Base-by-base conservation (phyloP, 2,113 vertebrate genomes). In the Malurus elegans region DNA sequence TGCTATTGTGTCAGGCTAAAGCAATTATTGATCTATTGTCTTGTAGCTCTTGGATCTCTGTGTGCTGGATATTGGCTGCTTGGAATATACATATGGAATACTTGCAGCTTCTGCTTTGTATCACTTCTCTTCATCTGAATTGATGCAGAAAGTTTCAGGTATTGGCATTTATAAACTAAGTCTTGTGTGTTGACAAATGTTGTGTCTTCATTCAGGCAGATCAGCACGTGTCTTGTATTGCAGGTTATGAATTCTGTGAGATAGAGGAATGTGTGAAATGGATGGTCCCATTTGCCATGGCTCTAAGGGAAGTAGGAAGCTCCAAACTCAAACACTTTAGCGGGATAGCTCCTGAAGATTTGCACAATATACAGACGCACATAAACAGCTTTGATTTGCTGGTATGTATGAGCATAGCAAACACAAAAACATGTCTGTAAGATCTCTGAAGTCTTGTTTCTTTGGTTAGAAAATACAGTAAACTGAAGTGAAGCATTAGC, bases 331-430 rank as follows among this genome's bases (percentile, higher is more conserved):
- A 99, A 97, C 98, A 97, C 21, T 99, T 99, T 78, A 86, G 95
- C 24, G 99, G 98, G 25, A 91, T 99, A 48, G 90, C 98, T 32
- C 79, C 94, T 6, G 99, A 99, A 42, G 98, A 99, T 84, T 93
- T 98, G 85, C 99, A 99, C 98, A 99, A 99, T 97, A 99, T 99
- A 96, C 99, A 99, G 97, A 99, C 97, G 4, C 99, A 99, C 40
- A 96, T 97, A 5, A 92, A 98, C 79, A 98, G 98, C 97, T 97
- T 99, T 87, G 98, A 98, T 56, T 98, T 98, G 98, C 98, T 99
- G 99, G 99, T 99, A 93, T 96, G 98, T 94, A 24, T 73, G 11
- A 32, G 71, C 18, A 19, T 14, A 54, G 20, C 10, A 18, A 42
- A 62, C 57, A 10, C 16, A 56, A 50, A 61, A 75, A 40, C 4